A percentile compares a stretch with the other conserved stretches of the same genome.
Evolutionary conservation across 2,113 vertebrate genomes (phyloP).

Genomic region (Corythaeola cristata): DNA sequence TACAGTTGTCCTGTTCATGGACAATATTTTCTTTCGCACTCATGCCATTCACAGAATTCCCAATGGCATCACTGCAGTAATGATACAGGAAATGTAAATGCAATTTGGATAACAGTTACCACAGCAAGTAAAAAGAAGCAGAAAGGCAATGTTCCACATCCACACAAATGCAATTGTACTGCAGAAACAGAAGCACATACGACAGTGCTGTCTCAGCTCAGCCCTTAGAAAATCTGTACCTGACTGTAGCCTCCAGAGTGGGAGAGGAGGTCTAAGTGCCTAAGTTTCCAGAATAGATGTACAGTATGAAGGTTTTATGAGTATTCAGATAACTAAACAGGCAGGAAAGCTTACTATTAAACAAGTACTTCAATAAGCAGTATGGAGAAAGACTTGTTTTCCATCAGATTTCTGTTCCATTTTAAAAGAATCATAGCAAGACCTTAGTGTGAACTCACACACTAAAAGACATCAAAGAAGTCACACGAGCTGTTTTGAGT

Average conservation of each 20-base stretch:
- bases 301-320: neutral
- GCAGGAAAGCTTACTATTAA: neutral
- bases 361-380: neutral
- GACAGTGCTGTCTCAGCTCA: neutral
- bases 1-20: neutral
- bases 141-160: neutral
- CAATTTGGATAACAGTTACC: neutral
- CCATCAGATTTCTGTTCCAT: neutral
- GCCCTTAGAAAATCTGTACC: neutral
- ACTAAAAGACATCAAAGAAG: neutral
- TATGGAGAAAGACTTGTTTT: neutral
- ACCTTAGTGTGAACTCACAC: neutral
- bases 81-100: neutral
- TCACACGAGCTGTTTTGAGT: neutral
- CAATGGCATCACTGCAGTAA: neutral
- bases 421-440: neutral
- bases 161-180: neutral
- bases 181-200: neutral
- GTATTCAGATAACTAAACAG: neutral
- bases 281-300: neutral
- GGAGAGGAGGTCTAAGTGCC: neutral
- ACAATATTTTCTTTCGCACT: neutral
- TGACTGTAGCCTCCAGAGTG: neutral
- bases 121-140: neutral
- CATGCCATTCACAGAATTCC: neutral